Evolutionary conservation across 2,797 vertebrate species (phyloP).

Genomic region (Coracias cyanogaster): DNA sequence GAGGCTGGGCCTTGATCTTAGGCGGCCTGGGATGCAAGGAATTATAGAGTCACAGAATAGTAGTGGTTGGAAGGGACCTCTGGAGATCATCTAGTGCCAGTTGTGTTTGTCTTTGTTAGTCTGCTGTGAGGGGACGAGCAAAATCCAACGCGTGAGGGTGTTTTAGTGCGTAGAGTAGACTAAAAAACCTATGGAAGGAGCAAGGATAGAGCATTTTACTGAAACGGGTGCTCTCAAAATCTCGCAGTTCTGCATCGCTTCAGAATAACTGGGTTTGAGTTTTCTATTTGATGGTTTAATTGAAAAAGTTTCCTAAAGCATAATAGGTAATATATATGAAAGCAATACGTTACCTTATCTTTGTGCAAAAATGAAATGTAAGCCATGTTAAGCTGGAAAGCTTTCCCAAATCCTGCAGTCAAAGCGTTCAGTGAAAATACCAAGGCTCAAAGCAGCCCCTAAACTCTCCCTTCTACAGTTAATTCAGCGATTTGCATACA

Average conservation of each 20-base stretch:
- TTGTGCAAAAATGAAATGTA: background rate
- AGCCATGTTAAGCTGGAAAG: background rate
- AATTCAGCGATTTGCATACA: background rate
- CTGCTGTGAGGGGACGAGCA: too few relatives aligned
- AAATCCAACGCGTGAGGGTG: too few relatives aligned
- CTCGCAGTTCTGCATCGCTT: rapidly evolving
- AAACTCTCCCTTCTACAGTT: background rate
- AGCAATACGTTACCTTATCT: too few relatives aligned
- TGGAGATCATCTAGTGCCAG: too few relatives aligned
- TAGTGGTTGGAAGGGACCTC: too few relatives aligned
- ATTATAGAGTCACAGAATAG: too few relatives aligned
- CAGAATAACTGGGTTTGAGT: background rate
- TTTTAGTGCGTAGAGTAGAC: too few relatives aligned
- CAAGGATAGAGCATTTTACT: background rate
- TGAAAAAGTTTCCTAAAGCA: background rate
- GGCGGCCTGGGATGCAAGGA: too few relatives aligned
- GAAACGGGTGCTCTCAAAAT: background rate
- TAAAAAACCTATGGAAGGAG: too few relatives aligned
- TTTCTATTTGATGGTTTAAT: background rate
- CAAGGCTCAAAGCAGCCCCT: background rate
- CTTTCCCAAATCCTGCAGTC: background rate
- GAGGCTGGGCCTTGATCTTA: too few relatives aligned
- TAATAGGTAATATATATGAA: too few relatives aligned
- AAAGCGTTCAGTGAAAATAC: background rate
- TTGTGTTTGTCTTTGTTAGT: too few relatives aligned